A percentile compares a stretch with the other conserved stretches of the same genome.
Evolutionary conservation across 2,888 invertebrate genomes (phyloP).

Genomic region (Acrobasis repandana): DNA sequence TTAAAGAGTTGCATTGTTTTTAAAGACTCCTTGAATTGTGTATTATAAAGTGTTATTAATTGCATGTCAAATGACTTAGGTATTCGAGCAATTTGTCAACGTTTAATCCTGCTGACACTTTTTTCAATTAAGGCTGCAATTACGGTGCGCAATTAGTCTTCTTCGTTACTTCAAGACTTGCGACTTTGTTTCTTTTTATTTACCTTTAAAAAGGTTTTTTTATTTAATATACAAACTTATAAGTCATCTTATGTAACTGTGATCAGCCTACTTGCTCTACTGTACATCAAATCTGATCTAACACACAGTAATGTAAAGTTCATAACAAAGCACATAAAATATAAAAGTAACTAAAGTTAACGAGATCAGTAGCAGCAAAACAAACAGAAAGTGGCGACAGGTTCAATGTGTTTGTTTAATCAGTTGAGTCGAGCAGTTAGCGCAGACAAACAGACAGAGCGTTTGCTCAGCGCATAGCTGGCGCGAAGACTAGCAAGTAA

Average conservation of each 20-base stretch:
- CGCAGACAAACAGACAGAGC: constrained; percentile 14
- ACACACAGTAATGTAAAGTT: too few relatives aligned
- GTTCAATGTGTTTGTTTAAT: constrained; percentile 17
- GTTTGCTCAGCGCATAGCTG: constrained; percentile 20
- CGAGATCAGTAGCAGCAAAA: constrained; percentile 9
- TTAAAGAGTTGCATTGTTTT: not conserved
- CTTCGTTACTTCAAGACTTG: not conserved
- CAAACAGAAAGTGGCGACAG: constrained; percentile 17
- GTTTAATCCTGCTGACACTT: not conserved
- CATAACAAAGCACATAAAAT: not conserved
- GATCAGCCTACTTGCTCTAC: too few relatives aligned
- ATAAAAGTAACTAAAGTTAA: constrained; percentile 11
- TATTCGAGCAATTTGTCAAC: not conserved
- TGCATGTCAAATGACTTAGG: constrained; percentile 1
- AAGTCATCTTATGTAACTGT: too few relatives aligned
- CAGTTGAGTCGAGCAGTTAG: constrained; percentile 19
- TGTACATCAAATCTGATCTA: too few relatives aligned
- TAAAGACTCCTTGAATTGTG: not conserved
- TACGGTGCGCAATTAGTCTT: not conserved
- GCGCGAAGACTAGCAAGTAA: not conserved
- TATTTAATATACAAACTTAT: not conserved
- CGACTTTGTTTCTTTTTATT: not conserved
- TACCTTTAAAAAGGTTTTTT: not conserved
- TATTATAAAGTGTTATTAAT: not conserved
- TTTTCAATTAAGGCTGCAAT: not conserved